Evolutionary conservation across 2,888 invertebrate species (phyloP), one percentile per base, ranked within the genome.

Genomic region (Camponotus fellah): DNA sequence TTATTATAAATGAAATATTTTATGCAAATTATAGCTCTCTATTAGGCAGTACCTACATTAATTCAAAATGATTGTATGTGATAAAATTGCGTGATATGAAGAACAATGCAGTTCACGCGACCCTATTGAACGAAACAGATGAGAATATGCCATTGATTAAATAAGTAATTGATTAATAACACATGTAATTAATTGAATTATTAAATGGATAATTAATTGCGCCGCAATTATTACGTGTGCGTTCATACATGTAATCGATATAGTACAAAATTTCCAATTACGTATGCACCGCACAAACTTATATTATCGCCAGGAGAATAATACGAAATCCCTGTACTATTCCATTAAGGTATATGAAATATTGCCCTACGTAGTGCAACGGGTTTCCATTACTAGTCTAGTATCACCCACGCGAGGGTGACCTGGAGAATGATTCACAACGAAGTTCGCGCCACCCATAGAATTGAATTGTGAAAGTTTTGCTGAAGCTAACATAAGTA

Each of bases 111-210:
- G 46, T 43, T 56, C 8, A n/a, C 32, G 21, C 74, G 21, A 37
- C 26, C 6, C 12, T 37, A 60, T n/a, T 40, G 53, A 56, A 77
- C 12, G 8, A 40, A 32, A 69, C 58, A 43, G 53, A 68, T 46
- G 60, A 74, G 60, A 80, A 10, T 58, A 34, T 46, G 60, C 60
- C 60, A 74, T 72, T 72, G 60, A 74, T n/a, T 80, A 60, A 60
- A 80, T 60, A 80, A 80, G 74, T 74, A 80, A 80, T 80, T 80
- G 46, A 74, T 80, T 74, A 80, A 60, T 80, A 74, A 32, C 46
- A 21, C 60, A 46, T 46, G 17, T 74, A 74, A 72, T 72, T 80
- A 60, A 79, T 43, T 34, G 26, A 79, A 80, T 80, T 34, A 72
- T 60, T 58, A 80, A 80, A 80, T 60, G 60, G 75, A 60, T 37